Base-by-base conservation (phyloP, 2,888 invertebrate genomes). In the Argynnis bischoffii region DNA sequence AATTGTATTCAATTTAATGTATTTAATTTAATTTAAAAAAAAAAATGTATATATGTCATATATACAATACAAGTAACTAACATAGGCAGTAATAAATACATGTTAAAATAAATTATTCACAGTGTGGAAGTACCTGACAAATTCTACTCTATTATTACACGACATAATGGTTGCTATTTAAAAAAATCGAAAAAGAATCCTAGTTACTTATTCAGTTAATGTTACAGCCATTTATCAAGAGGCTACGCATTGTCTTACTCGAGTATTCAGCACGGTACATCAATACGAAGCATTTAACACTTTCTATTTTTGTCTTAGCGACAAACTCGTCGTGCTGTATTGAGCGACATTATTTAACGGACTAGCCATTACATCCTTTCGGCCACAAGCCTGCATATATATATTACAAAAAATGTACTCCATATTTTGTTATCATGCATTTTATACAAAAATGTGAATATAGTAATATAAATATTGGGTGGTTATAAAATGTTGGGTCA, bases 251-350 rank as follows among this genome's bases (percentile, higher is more conserved):
- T 76, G 78, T 81, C 79, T 75, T 59, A 66, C 59, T 71, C 63
- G 77, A 80, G 80, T 82, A 88, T 87, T 82, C 83, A 81, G 82
- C 76, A 80, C 84, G 77, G 76, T 76, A 73, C 74, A 81, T 79
- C 79, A 80, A 81, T 83, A 80, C 79, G 79, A 82, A 80, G 79
- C 81, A 83, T 86, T 86, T 85, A 81, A 87, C 87, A 89, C 90
- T 90, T 89, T 90, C 89, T 90, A 90, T 88, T 89, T 88, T 84
- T 81, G 84, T 83, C 78, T 76, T 75, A 79, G 79, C 71, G 71
- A 65, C 71, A 74, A 66, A 56, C 54, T 53, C 80, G 81, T 79
- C 75, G 78, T 80, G 78, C 78, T 79, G 78, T 84, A 81, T 80
- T 78, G 77, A 78, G 77, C 85, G 83, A 82, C 81, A 85, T 83